Base-by-base conservation (phyloP, 2,113 vertebrate species). In the Crotophaga sulcirostris region DNA sequence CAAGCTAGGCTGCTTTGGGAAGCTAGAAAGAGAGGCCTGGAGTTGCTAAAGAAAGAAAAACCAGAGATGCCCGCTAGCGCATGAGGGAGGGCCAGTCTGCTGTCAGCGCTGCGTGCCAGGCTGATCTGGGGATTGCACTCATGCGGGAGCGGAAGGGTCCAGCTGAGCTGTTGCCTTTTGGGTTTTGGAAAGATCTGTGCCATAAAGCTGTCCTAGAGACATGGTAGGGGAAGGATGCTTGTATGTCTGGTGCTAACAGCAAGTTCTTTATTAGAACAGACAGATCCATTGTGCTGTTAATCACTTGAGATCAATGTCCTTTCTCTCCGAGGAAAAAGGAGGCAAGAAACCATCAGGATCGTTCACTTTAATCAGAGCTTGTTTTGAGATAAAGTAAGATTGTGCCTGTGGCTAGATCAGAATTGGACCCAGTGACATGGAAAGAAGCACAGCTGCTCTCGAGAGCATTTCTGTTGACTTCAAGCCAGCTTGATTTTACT, bases 21-120 rank as follows among this genome's bases (percentile, higher is more conserved):
- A 89, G 33, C 84, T 96, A 70, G 60, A 51, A 95, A 93, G 92
- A 88, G 87, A 91, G 94, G 91, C 72, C 85, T 90, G 72, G 87
- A 84, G 78, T 49, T 94, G 92, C 79, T 94, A 51, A 95, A 40
- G 92, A 91, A 89, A 70, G 90, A n/a, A 96, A 96, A 89, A 87
- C 58, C 73, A 86, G 78, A 75, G 90, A 28, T 84, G 38, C 74
- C 84, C 18, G 7, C 88, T 77, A 34, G 62, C 38, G 73, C 10
- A 0, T 44, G 87, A 96, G 79, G 63, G 96, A 88, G 96, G 95
- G 94, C 87, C 94, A 67, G 96, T 63, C 52, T 89, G 84, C 70
- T 66, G 34, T 95, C 66, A 52, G n/a, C 56, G 47, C 92, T 82
- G 67, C n/a, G 11, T 94, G 93, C 95, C 81, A 97, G 93, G 89